These are phyloP conservation scores for Eupithecia dodoneata DNA, from an alignment of 2,888 invertebrate species.

Conservation along the genomic window DNA sequence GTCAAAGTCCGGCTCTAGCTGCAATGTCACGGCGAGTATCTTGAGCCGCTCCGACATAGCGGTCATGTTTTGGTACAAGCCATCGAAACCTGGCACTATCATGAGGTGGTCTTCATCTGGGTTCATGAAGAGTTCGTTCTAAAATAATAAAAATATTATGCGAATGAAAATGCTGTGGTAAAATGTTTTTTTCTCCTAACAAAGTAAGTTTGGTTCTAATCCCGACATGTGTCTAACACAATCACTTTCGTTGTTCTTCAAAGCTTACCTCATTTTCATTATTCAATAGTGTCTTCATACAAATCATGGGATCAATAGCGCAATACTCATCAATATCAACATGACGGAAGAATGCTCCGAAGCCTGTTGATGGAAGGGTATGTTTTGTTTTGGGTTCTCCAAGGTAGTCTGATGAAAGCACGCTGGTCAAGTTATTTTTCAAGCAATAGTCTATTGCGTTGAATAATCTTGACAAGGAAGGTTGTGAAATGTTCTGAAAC, in stretches of 20 bases:
- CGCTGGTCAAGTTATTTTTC: not conserved
- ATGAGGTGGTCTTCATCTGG: not conserved
- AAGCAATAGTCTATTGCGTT: not conserved
- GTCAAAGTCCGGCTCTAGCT: not conserved
- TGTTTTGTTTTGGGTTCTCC: not conserved
- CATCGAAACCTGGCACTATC: not conserved
- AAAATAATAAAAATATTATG: not conserved
- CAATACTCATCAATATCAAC: not conserved
- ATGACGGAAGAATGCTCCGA: not conserved
- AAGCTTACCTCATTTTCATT: constrained; percentile 1
- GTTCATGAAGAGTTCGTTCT: not conserved
- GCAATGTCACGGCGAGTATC: not conserved
- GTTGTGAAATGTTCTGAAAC: not conserved
- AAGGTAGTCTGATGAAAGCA: not conserved
- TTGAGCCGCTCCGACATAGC: not conserved
- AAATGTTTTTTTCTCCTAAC: too few species aligned
- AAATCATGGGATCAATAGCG: not conserved
- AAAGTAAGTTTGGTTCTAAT: too few species aligned
- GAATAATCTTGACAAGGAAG: not conserved
- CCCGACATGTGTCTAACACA: not conserved
- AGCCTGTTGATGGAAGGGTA: not conserved
- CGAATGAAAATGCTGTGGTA: not conserved
- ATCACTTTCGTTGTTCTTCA: not conserved
- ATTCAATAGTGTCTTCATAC: not conserved
- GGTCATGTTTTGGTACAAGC: not conserved